phyloP scores from a whole-genome alignment of 2,888 invertebrate genomes.

The Carterocephalus palaemon region DNA sequence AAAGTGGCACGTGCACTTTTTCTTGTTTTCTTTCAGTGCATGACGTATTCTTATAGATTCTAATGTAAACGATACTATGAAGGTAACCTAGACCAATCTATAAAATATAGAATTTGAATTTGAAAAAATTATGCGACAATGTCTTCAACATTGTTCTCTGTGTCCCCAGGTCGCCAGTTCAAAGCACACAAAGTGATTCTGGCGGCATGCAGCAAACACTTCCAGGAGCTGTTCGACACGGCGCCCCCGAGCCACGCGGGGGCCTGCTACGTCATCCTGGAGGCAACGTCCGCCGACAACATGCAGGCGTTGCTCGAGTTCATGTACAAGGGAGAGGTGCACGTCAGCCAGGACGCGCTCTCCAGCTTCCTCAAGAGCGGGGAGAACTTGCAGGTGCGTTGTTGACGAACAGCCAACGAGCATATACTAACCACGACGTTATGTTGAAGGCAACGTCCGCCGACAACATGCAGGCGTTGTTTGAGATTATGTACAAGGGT shows the following conservation, averaged over 20 bases:
- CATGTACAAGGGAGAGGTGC: conserved; percentile 97
- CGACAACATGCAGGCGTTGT: conserved; percentile 92
- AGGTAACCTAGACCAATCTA: too few species aligned
- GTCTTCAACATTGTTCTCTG: conserved; percentile 28
- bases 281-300: conserved; percentile 93
- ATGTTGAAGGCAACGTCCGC: conserved; percentile 94
- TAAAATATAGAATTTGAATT: too few species aligned
- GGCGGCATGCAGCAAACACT: conserved; percentile 95
- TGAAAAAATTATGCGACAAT: too few species aligned
- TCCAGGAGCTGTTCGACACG: conserved; percentile 93
- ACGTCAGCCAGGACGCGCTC: conserved; percentile 94
- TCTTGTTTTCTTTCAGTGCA: too few species aligned
- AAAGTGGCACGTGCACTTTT: too few species aligned
- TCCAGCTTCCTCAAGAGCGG: conserved; percentile 95
- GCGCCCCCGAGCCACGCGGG: conserved; percentile 88
- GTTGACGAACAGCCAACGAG: too few species aligned
- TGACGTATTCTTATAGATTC: too few species aligned
- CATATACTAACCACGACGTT: conserved; percentile 90
- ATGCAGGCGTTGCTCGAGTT: conserved; percentile 94
- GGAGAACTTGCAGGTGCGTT: conserved; percentile 90
- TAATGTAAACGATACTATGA: too few species aligned
- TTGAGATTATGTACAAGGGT: conserved; percentile 97
- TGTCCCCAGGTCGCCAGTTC: conserved; percentile 88
- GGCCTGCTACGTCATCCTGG: conserved; percentile 90
- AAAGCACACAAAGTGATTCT: conserved; percentile 94